These are phyloP conservation scores for Bellardia bayeri DNA, from an alignment of 2,888 invertebrate genomes.

Conservation along the genomic window DNA sequence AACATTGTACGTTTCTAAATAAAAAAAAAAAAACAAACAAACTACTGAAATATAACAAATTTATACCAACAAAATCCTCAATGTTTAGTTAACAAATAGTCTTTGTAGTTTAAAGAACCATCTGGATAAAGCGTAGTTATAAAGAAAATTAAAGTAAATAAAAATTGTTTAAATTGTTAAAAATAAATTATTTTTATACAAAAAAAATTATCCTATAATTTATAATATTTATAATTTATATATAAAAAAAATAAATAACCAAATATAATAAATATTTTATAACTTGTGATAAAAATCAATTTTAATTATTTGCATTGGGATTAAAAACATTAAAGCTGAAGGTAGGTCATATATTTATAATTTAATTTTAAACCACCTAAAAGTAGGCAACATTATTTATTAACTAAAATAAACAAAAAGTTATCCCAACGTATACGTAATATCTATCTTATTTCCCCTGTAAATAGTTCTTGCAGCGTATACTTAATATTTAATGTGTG, in stretches of 20 bases:
- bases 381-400: conserved; percentile 2
- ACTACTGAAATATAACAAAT: conserved; percentile 17
- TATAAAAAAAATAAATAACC: conserved; percentile 7
- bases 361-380: background rate
- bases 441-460: conserved; percentile 15
- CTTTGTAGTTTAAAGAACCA: conserved; percentile 41
- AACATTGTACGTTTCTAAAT: conserved; percentile 6
- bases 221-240: background rate
- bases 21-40: conserved; percentile 8
- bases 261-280: background rate
- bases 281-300: background rate
- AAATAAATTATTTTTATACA: conserved; percentile 4
- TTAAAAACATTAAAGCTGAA: background rate
- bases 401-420: too few relatives aligned
- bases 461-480: background rate
- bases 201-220: background rate
- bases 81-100: conserved; percentile 55
- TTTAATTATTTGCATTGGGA: background rate
- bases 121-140: background rate
- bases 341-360: conserved; percentile 33
- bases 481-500: conserved; percentile 42
- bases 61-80: conserved; percentile 46
- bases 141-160: conserved; percentile 13
- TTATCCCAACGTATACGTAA: conserved; percentile 34
- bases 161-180: conserved; percentile 5